A percentile compares a stretch with the other conserved stretches of the same genome.
Conservation (phyloP, 2,888 invertebrate species). For the Gnatocerus cornutus region DNA sequence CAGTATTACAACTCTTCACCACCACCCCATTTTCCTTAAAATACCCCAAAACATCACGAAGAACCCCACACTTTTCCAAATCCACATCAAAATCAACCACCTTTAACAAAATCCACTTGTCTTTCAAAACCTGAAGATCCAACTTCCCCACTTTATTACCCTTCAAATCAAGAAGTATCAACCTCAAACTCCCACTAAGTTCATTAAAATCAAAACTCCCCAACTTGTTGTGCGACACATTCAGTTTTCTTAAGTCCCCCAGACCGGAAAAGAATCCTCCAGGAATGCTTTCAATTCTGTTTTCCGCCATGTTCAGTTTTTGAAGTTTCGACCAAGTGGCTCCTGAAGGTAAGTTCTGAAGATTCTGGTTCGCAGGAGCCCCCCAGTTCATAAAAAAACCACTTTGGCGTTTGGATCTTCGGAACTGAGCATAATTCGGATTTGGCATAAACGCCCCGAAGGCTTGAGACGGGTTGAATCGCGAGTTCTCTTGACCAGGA, state of each 20-base stretch:
- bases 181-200: neutral
- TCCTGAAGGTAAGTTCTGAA: neutral
- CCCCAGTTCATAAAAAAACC: neutral
- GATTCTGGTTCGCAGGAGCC: neutral
- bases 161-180: neutral
- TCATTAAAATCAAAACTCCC: neutral
- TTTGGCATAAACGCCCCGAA: too few relatives aligned
- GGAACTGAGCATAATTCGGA: too few relatives aligned
- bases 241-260: neutral
- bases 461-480: neutral
- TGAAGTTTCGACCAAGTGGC: neutral
- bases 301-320: neutral
- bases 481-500: neutral
- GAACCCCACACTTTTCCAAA: neutral
- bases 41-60: neutral
- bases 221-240: neutral
- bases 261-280: neutral
- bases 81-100: constrained; percentile 1
- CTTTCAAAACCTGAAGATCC: neutral
- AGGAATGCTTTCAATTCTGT: neutral
- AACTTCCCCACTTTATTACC: neutral
- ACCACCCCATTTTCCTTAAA: neutral
- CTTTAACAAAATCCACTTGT: constrained; percentile 1
- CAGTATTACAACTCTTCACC: neutral
- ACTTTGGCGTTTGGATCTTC: too few relatives aligned